Conservation (phyloP, 2,113 vertebrate species). For the Neofelis nebulosa region DNA sequence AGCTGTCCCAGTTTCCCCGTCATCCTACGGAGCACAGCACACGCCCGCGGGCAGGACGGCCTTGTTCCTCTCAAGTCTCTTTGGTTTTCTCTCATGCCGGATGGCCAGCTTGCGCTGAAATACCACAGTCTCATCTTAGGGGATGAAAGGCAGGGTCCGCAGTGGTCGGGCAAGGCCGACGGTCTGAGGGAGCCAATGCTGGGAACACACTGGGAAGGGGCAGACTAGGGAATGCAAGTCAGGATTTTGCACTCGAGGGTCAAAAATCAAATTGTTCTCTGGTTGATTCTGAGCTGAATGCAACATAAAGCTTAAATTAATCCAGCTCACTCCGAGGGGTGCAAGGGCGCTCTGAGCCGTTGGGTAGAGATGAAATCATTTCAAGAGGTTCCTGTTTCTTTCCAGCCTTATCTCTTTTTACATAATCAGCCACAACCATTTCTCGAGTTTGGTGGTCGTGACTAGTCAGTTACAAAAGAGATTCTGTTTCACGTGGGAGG, state of each 20-base stretch:
- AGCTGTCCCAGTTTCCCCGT: rapidly evolving
- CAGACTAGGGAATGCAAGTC: rapidly evolving
- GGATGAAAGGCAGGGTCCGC: too few species aligned
- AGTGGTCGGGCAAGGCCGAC: neutral
- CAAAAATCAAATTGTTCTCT: neutral
- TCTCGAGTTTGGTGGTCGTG: conserved; percentile 56
- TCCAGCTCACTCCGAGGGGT: conserved; percentile 39
- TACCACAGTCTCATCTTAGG: rapidly evolving
- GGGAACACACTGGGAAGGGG: neutral
- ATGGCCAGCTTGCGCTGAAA: neutral
- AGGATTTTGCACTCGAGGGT: neutral
- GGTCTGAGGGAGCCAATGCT: rapidly evolving
- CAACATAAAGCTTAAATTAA: conserved; percentile 61
- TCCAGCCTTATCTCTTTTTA: conserved; percentile 44
- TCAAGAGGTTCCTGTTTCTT: conserved; percentile 50
- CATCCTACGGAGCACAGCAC: rapidly evolving
- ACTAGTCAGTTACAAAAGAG: conserved; percentile 69
- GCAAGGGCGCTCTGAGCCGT: conserved; percentile 36
- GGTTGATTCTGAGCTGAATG: conserved; percentile 31
- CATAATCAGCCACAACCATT: conserved; percentile 58
- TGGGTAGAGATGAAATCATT: conserved; percentile 70
- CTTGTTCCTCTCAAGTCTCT: rapidly evolving
- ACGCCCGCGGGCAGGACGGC: rapidly evolving
- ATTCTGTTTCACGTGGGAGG: neutral
- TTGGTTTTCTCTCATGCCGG: rapidly evolving